Conservation (phyloP, 2,888 invertebrate species). For the Lepas anatifera region DNA sequence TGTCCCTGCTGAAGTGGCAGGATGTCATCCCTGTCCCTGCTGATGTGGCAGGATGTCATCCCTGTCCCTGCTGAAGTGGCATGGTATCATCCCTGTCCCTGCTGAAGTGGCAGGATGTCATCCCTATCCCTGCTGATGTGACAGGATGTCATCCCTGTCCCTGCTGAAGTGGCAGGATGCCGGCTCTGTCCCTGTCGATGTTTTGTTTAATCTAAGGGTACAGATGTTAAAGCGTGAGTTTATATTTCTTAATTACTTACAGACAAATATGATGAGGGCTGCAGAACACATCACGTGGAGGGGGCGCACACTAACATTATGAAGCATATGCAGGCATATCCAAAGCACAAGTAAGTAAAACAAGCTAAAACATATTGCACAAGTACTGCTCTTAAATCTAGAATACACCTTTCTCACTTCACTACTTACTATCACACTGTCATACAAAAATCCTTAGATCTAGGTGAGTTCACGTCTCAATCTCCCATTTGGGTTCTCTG, state of each 20-base stretch:
- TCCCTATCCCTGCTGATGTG: background rate
- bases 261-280: background rate
- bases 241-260: conserved; percentile 15
- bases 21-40: no score
- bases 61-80: no score
- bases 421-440: background rate
- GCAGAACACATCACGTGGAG: conserved; percentile 12
- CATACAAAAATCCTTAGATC: conserved; percentile 1
- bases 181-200: conserved; percentile 13
- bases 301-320: background rate
- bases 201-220: conserved; percentile 18
- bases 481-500: no score
- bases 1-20: no score
- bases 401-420: no score
- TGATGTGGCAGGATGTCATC: no score
- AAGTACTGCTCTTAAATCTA: conserved; percentile 8
- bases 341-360: background rate
- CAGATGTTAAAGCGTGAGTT: conserved; percentile 19
- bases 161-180: background rate
- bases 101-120: no score
- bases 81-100: no score
- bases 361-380: no score
- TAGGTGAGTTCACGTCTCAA: background rate
- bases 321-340: background rate
- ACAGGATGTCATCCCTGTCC: background rate